Evolutionary conservation across 2,113 vertebrate species (phyloP).

Genomic region (Zosterops borbonicus): DNA sequence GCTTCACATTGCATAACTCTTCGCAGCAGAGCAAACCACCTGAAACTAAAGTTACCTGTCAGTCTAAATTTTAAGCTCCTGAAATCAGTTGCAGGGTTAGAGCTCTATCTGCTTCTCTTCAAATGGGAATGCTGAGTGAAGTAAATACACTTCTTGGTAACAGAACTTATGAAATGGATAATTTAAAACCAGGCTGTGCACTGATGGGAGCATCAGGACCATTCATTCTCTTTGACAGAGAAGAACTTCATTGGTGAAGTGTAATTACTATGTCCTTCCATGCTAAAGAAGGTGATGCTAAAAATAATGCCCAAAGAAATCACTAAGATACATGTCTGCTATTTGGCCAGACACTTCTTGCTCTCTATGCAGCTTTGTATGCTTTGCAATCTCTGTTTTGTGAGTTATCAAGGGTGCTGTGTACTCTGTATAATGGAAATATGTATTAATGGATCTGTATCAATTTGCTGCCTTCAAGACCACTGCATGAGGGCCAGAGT

Average conservation of each 20-base stretch:
- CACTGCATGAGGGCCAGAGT: background rate
- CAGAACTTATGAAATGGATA: background rate
- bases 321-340: background rate
- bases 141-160: background rate
- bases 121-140: background rate
- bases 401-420: background rate
- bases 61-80: background rate
- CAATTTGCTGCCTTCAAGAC: background rate
- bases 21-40: background rate
- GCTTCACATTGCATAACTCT: background rate
- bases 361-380: background rate
- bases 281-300: background rate
- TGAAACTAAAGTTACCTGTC: background rate
- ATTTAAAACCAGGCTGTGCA: background rate
- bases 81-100: background rate
- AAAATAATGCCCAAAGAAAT: background rate
- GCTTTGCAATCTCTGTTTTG: background rate
- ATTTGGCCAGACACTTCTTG: background rate
- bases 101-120: background rate
- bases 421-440: background rate
- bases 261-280: background rate
- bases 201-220: background rate
- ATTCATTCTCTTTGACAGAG: background rate
- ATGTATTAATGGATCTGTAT: background rate
- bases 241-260: background rate